A percentile compares a stretch with the other conserved stretches of the same genome.
These are phyloP conservation scores for Thymelicus lineola DNA, from an alignment of 2,888 invertebrate genomes.

Conservation along the genomic window DNA sequence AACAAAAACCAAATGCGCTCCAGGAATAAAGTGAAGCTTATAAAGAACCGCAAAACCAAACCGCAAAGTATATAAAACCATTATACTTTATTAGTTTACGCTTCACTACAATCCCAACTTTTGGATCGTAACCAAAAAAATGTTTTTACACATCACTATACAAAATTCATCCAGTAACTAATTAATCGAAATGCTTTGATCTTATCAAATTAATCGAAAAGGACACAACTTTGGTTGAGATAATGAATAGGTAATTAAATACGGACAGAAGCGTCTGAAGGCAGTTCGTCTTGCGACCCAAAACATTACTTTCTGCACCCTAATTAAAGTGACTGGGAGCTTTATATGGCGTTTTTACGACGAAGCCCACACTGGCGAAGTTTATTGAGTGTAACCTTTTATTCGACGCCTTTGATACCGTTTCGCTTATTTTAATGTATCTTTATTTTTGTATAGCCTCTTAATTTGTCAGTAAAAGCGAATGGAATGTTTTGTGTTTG, in stretches of 20 bases:
- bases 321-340: slow-evolving; percentile 9
- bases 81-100: too few species aligned
- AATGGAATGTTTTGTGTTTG: neutral
- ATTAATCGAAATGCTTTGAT: neutral
- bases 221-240: neutral
- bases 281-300: slow-evolving; percentile 2
- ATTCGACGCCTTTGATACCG: slow-evolving; percentile 10
- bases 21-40: too few species aligned
- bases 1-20: too few species aligned
- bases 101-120: too few species aligned
- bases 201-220: neutral
- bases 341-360: slow-evolving; percentile 19
- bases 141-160: neutral
- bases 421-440: slow-evolving; percentile 13
- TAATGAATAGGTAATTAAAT: slow-evolving; percentile 6
- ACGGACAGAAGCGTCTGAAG: neutral
- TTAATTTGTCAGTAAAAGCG: neutral
- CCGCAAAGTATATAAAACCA: too few species aligned
- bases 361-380: slow-evolving; percentile 2
- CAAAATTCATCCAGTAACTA: neutral
- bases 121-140: too few species aligned
- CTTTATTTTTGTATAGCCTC: neutral
- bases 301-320: slow-evolving; percentile 10
- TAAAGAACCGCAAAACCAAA: too few species aligned
- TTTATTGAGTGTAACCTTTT: slow-evolving; percentile 18